Evolutionary conservation across 2,113 vertebrate genomes (phyloP), one percentile per base, ranked within the genome.

Genomic region (Pheucticus melanocephalus): DNA sequence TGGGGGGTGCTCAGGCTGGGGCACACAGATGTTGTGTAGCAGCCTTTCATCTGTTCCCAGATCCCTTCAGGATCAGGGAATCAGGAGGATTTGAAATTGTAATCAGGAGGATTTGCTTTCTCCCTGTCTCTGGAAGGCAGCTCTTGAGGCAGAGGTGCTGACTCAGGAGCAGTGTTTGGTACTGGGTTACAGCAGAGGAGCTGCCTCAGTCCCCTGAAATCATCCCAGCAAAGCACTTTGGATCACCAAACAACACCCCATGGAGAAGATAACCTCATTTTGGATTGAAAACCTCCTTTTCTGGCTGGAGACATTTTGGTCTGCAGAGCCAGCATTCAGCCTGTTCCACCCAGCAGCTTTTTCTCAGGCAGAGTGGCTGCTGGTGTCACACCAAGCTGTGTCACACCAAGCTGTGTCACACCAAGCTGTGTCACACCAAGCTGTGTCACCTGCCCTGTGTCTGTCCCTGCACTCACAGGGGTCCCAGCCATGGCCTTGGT

Each of bases 101-200:
- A n/a, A n/a, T n/a, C n/a, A n/a, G n/a, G 56, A 23, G 28, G 82
- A 59, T 90, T 94, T 68, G 65, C 64, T 94, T 71, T 95, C 90
- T 86, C 16, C 57, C 35, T 70, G 82, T 73, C 68, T 81, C 42
- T 47, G 42, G 88, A 42, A 79, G 72, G 82, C 89, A 59, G 82
- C 30, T 90, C 48, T 64, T 2, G 76, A 81, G 88, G 82, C 56
- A 50, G 80, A 94, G 47, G 0, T 90, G 88, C 95, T 96, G 79
- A 90, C 76, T 88, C 64, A 92, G 93, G 63, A 92, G 53, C 47
- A 27, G 40, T 0, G 28, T 11, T 70, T 47, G 40, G 68, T 17
- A 47, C 5, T 85, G 61, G 73, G 40, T 68, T 92, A 4, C 63
- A 53, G 78, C 24, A 20, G 24, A 85, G 73, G n/a, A 72, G 78